phyloP scores from a whole-genome alignment of 2,888 invertebrate genomes.

The Chaetoderma sp. region DNA sequence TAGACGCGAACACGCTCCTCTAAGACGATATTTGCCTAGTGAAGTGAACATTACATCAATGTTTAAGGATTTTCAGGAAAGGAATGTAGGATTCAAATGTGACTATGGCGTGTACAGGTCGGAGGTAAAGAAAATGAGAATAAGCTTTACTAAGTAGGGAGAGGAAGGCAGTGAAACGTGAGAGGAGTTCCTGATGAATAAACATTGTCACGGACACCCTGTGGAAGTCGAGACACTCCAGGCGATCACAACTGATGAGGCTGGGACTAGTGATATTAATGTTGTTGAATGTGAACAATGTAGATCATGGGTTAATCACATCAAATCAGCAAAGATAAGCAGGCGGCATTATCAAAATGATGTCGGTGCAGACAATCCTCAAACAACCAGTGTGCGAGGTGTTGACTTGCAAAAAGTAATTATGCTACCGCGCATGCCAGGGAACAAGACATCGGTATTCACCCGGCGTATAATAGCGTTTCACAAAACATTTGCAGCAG shows the following conservation, averaged over 20 bases:
- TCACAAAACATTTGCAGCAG: slow-evolving; percentile 20
- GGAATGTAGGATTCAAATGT: slow-evolving; percentile 2
- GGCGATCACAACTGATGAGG: not conserved
- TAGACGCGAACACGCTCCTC: slow-evolving; percentile 23
- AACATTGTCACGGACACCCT: not conserved
- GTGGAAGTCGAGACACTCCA: not conserved
- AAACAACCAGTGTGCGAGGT: slow-evolving; percentile 14
- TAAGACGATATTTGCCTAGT: slow-evolving; percentile 23
- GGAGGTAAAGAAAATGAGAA: slow-evolving; percentile 17
- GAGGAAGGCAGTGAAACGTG: slow-evolving; percentile 30
- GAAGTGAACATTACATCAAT: slow-evolving; percentile 23
- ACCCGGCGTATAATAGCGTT: slow-evolving; percentile 15
- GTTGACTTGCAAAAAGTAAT: slow-evolving; percentile 34
- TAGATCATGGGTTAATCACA: slow-evolving; percentile 8
- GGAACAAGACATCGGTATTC: slow-evolving; percentile 25
- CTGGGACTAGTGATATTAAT: not conserved
- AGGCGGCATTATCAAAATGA: slow-evolving; percentile 3
- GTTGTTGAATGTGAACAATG: slow-evolving; percentile 15
- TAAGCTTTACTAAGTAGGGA: slow-evolving; percentile 29
- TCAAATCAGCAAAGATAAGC: slow-evolving; percentile 3
- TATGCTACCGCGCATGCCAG: slow-evolving; percentile 26
- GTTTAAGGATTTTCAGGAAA: slow-evolving; percentile 15
- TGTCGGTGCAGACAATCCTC: not conserved
- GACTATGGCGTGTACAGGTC: slow-evolving; percentile 18
- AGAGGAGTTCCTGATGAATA: slow-evolving; percentile 1